phyloP scores from a whole-genome alignment of 1,140 invertebrate genomes.

The Drosophila bipectinata region DNA sequence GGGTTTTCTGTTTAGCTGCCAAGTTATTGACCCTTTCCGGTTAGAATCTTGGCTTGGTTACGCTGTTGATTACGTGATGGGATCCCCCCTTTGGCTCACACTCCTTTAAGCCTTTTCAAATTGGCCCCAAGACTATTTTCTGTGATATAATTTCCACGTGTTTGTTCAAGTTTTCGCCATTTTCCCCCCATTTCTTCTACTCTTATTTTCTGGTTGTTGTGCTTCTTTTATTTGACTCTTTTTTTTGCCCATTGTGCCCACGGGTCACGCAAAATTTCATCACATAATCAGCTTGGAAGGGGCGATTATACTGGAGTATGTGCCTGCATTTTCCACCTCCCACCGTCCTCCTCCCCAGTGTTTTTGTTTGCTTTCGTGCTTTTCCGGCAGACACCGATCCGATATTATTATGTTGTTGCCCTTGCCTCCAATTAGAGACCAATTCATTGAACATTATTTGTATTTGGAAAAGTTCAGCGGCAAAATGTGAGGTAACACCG shows the following conservation, averaged over 20 bases:
- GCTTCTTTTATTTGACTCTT: slow-evolving; percentile 22
- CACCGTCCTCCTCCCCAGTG: background rate
- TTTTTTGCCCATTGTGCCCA: slow-evolving; percentile 58
- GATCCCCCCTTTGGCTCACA: slow-evolving; percentile 2
- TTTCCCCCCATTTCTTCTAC: slow-evolving; percentile 24
- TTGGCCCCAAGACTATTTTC: slow-evolving; percentile 45
- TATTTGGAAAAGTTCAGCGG: slow-evolving; percentile 45
- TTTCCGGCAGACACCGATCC: slow-evolving; percentile 63
- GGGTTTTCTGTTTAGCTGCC: slow-evolving; percentile 12
- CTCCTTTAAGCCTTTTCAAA: slow-evolving; percentile 21
- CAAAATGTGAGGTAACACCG: slow-evolving; percentile 25
- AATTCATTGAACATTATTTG: slow-evolving; percentile 73
- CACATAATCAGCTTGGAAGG: slow-evolving; percentile 68
- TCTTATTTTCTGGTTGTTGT: slow-evolving; percentile 16
- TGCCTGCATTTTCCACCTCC: slow-evolving; percentile 54
- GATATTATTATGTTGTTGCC: slow-evolving; percentile 60
- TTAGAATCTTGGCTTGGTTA: slow-evolving; percentile 51
- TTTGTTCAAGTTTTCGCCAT: slow-evolving; percentile 48
- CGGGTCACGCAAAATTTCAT: slow-evolving; percentile 82
- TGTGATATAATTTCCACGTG: slow-evolving; percentile 59
- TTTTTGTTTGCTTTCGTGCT: slow-evolving; percentile 43
- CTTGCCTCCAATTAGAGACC: slow-evolving; percentile 77
- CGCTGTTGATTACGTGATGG: slow-evolving; percentile 32
- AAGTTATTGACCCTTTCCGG: slow-evolving; percentile 69
- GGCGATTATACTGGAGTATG: slow-evolving; percentile 51